These are phyloP conservation scores for Avahi laniger DNA, from an alignment of 2,797 vertebrate species.

Conservation along the genomic window DNA sequence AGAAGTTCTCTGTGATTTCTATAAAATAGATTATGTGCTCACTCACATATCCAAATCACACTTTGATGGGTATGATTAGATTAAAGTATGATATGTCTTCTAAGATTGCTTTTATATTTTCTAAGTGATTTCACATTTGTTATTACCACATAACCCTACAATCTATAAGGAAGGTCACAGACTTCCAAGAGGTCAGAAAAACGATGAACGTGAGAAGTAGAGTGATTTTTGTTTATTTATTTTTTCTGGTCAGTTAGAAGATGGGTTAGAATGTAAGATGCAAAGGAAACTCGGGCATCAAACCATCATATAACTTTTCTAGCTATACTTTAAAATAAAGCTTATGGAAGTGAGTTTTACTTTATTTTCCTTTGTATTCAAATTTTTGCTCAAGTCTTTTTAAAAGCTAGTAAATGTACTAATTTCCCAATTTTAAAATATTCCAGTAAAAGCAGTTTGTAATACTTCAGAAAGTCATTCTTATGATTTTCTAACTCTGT, in stretches of 20 bases:
- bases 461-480: not conserved
- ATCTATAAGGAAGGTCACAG: not conserved
- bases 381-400: not conserved
- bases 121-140: not conserved
- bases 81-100: not conserved
- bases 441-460: not conserved
- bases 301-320: not conserved
- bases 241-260: not conserved
- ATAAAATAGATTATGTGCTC: not conserved
- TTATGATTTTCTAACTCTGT: not conserved
- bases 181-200: not conserved
- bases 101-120: not conserved
- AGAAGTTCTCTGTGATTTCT: not conserved
- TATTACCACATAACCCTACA: not conserved
- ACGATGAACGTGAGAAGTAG: not conserved
- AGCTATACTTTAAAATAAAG: not conserved
- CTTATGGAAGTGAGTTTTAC: not conserved
- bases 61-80: not conserved
- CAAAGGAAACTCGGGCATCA: not conserved
- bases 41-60: not conserved
- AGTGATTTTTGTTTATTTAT: not conserved
- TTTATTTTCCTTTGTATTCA: conserved; percentile 34
- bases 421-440: conserved; percentile 32
- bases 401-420: not conserved
- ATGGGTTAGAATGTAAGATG: not conserved